Conservation (phyloP, 2,888 invertebrate species). For the Ditula angustiorana region DNA sequence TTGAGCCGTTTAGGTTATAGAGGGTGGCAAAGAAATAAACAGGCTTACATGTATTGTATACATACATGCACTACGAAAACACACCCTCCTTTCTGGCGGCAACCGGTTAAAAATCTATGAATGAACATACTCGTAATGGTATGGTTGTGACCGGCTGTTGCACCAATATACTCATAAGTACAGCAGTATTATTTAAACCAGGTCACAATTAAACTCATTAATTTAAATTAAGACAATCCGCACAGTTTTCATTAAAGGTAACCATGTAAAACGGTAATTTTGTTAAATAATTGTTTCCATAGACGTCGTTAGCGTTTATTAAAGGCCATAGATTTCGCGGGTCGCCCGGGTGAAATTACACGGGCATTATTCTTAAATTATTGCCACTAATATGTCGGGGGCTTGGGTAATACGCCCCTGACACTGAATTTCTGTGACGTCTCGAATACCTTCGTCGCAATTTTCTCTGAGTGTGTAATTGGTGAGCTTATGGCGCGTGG, state of each 20-base stretch:
- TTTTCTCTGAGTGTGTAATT: slow-evolving; percentile 24
- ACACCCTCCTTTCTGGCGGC: too few species aligned
- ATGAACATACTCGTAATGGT: too few species aligned
- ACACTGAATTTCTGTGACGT: slow-evolving; percentile 59
- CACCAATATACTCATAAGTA: too few species aligned
- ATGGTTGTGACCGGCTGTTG: too few species aligned
- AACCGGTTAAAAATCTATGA: too few species aligned
- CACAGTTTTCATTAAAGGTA: slow-evolving; percentile 71
- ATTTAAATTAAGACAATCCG: slow-evolving; percentile 61
- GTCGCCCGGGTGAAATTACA: slow-evolving; percentile 75
- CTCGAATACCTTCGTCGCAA: slow-evolving; percentile 39
- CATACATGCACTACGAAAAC: too few species aligned
- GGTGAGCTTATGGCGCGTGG: slow-evolving; percentile 8
- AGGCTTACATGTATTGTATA: too few species aligned
- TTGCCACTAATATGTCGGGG: slow-evolving; percentile 80
- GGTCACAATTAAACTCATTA: slow-evolving; percentile 49
- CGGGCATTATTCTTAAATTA: slow-evolving; percentile 80
- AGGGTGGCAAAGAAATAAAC: too few species aligned
- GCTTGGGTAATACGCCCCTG: slow-evolving; percentile 54
- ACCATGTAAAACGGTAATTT: slow-evolving; percentile 76
- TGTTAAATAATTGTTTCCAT: slow-evolving; percentile 79
- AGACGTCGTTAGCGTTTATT: slow-evolving; percentile 79
- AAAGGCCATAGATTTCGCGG: slow-evolving; percentile 80
- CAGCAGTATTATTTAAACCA: background rate
- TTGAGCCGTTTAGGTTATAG: too few species aligned